phyloP scores from a whole-genome alignment of 2,888 invertebrate species.

The Homarus gammarus region DNA sequence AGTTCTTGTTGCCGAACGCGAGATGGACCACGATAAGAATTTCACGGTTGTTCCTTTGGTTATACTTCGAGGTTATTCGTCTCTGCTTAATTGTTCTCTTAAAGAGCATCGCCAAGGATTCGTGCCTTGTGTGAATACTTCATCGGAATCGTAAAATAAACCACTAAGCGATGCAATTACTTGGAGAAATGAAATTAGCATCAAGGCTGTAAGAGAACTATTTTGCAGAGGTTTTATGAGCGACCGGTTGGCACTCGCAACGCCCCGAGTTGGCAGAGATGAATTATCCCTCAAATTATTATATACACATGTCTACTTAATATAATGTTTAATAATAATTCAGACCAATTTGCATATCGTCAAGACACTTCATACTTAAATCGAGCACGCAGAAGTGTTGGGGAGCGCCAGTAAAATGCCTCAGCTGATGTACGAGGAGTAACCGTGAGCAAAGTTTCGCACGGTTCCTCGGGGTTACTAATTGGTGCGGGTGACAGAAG shows the following conservation, averaged over 20 bases:
- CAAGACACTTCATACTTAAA: constrained; percentile 52
- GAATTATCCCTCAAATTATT: constrained; percentile 33
- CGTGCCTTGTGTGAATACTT: not conserved
- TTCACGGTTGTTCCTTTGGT: constrained; percentile 15
- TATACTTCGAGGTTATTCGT: not conserved
- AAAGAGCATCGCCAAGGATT: not conserved
- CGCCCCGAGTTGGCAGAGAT: constrained; percentile 31
- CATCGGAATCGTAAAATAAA: constrained; percentile 10
- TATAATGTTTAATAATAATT: constrained; percentile 48
- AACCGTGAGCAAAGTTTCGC: constrained; percentile 40
- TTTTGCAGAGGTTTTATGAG: constrained; percentile 36
- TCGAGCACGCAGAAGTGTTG: constrained; percentile 28
- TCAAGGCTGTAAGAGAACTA: constrained; percentile 29
- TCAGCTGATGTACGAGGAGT: constrained; percentile 16
- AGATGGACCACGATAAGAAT: constrained; percentile 23
- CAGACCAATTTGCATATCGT: constrained; percentile 53
- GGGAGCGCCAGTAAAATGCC: constrained; percentile 9
- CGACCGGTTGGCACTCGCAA: constrained; percentile 6
- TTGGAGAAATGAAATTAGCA: constrained; percentile 40
- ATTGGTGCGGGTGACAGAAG: constrained; percentile 63
- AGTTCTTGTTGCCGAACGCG: constrained; percentile 24
- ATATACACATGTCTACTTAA: constrained; percentile 28
- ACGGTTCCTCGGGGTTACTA: constrained; percentile 55
- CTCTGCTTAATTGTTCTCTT: not conserved
- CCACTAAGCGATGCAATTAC: constrained; percentile 18